phyloP scores from a whole-genome alignment of 2,113 vertebrate genomes.

The Cyanoramphus novaezelandiae region DNA sequence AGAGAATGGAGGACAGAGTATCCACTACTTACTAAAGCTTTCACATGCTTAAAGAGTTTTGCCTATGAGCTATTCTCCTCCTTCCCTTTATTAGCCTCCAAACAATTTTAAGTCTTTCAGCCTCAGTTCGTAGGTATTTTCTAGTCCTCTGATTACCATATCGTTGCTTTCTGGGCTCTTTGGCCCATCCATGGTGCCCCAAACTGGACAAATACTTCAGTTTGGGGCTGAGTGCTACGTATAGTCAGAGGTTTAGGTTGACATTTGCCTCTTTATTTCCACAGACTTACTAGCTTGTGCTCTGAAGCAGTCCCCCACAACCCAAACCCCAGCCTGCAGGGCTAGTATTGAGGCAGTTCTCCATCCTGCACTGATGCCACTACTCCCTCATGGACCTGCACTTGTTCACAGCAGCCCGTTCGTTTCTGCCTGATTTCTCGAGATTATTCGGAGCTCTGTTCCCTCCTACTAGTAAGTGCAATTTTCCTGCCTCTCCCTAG shows the following conservation, averaged over 20 bases:
- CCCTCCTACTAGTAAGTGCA: not conserved
- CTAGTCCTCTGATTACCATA: not conserved
- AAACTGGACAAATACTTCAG: not conserved
- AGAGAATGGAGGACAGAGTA: not conserved
- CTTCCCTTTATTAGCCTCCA: not conserved
- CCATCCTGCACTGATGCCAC: fast-evolving
- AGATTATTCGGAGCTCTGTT: not conserved
- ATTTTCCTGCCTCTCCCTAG: not conserved
- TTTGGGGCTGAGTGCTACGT: not conserved
- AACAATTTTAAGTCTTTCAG: not conserved
- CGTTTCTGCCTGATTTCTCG: not conserved
- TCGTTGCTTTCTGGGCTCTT: not conserved
- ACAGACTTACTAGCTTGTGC: not conserved
- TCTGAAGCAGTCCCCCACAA: not conserved
- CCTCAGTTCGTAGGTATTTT: not conserved
- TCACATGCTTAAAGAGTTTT: not conserved
- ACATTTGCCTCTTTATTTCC: not conserved
- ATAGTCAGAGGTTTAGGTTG: not conserved
- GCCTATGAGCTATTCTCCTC: not conserved
- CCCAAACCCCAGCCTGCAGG: fast-evolving
- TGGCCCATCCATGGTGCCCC: fast-evolving
- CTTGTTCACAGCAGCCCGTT: not conserved
- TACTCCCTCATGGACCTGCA: not conserved
- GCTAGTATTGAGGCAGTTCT: not conserved
- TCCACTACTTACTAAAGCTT: not conserved